Evolutionary conservation across 2,113 vertebrate genomes (phyloP).

Genomic region (Hipposideros armiger): DNA sequence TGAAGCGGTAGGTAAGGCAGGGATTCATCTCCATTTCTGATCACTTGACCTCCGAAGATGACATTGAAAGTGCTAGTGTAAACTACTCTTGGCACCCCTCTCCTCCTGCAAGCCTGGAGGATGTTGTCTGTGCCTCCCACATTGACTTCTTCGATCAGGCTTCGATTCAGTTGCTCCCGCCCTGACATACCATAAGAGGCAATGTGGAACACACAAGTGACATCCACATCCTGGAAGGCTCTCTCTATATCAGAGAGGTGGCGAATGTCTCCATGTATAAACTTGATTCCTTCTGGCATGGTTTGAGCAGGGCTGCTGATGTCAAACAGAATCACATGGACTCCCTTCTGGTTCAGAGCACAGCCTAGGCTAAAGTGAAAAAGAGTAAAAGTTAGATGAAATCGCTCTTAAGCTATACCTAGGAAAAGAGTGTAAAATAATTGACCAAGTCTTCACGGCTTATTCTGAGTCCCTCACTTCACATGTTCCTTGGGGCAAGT

Average conservation of each 20-base stretch:
- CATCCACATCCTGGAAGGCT: conserved; percentile 86
- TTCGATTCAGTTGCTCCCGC: conserved; percentile 93
- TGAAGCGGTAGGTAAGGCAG: conserved; percentile 96
- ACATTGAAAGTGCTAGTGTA: conserved; percentile 98
- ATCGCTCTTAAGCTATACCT: not conserved
- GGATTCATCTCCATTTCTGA: conserved; percentile 94
- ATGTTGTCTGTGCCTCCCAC: conserved; percentile 93
- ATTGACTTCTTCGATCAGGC: conserved; percentile 93
- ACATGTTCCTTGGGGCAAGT: not conserved
- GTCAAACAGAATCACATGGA: conserved; percentile 93
- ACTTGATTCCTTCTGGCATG: conserved; percentile 89
- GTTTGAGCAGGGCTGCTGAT: conserved; percentile 84
- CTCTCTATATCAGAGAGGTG: conserved; percentile 88
- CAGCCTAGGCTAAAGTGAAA: conserved; percentile 90
- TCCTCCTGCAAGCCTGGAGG: conserved; percentile 89
- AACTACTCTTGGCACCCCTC: conserved; percentile 90
- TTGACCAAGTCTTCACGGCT: not conserved
- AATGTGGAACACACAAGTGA: conserved; percentile 94
- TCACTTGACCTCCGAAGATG: conserved; percentile 95
- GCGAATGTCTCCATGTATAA: conserved; percentile 91
- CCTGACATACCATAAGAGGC: conserved; percentile 98
- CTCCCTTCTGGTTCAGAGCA: conserved; percentile 88
- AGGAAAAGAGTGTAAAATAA: not conserved
- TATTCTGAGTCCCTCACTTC: not conserved
- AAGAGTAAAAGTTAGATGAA: not conserved